Evolutionary conservation across 2,797 vertebrate genomes (phyloP).

Genomic region (Miichthys miiuy): DNA sequence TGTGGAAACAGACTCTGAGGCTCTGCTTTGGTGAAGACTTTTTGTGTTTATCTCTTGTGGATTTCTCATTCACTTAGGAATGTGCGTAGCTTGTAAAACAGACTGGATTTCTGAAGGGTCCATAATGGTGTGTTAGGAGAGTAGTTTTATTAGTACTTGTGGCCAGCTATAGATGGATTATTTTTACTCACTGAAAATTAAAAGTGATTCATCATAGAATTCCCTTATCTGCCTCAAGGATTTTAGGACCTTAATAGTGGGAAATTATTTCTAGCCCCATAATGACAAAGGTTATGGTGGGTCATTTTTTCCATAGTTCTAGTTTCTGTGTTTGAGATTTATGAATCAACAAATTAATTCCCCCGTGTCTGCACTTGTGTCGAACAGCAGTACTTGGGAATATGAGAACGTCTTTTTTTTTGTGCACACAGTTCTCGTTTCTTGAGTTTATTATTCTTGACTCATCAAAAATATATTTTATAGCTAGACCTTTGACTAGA

Average conservation of each 20-base stretch:
- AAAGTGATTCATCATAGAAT: constrained; percentile 36
- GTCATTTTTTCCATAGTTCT: not conserved
- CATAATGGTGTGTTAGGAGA: not conserved
- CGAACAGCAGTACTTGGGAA: not conserved
- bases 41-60: not conserved
- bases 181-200: constrained; percentile 27
- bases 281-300: constrained; percentile 4
- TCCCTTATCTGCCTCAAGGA: constrained; percentile 8
- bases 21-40: not conserved
- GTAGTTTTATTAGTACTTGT: constrained; percentile 5
- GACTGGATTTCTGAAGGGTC: not conserved
- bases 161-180: constrained; percentile 2
- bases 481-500: not conserved
- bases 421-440: not conserved
- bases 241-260: constrained; percentile 5
- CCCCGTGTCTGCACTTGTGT: not conserved
- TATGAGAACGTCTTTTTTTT: not conserved
- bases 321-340: constrained; percentile 4
- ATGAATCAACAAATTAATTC: constrained; percentile 7
- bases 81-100: not conserved
- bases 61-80: not conserved
- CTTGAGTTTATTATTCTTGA: not conserved
- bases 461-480: not conserved
- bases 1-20: not conserved
- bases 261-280: constrained; percentile 9